phyloP scores from a whole-genome alignment of 2,797 vertebrate genomes.

The Myotis pilosus region DNA sequence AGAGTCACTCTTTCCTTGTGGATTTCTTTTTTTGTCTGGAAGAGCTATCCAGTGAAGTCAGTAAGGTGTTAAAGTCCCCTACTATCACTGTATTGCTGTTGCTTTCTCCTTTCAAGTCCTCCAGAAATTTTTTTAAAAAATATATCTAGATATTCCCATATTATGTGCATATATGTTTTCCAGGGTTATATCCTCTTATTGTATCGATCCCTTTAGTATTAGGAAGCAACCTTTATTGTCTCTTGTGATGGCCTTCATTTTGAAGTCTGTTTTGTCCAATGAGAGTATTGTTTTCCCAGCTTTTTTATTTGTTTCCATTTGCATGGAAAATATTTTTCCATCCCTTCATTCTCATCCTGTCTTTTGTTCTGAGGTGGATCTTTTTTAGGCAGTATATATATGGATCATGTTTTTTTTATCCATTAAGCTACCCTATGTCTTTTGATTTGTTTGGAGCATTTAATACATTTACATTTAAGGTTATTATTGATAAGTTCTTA shows the following conservation, averaged over 20 bases:
- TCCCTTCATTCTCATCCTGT: background rate
- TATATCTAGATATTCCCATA: background rate
- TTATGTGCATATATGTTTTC: background rate
- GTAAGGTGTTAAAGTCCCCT: background rate
- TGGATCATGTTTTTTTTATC: background rate
- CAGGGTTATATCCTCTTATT: background rate
- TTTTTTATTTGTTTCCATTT: background rate
- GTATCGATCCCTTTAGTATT: background rate
- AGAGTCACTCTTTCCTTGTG: background rate
- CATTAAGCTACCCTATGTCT: background rate
- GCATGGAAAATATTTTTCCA: background rate
- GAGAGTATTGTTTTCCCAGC: background rate
- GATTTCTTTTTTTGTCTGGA: background rate
- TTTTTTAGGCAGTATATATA: background rate
- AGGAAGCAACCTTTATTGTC: background rate
- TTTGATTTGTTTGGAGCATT: background rate
- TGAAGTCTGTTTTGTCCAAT: background rate
- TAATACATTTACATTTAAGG: background rate
- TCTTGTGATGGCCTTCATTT: background rate
- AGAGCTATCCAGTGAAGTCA: background rate
- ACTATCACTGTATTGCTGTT: background rate
- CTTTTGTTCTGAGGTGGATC: background rate
- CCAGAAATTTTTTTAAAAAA: background rate
- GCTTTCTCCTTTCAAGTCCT: background rate
- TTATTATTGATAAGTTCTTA: background rate